Percentiles rank a stretch among this genome's conserved stretches.
Conservation (phyloP, 1,140 invertebrate genomes). For the Scaptomyza pallida region DNA sequence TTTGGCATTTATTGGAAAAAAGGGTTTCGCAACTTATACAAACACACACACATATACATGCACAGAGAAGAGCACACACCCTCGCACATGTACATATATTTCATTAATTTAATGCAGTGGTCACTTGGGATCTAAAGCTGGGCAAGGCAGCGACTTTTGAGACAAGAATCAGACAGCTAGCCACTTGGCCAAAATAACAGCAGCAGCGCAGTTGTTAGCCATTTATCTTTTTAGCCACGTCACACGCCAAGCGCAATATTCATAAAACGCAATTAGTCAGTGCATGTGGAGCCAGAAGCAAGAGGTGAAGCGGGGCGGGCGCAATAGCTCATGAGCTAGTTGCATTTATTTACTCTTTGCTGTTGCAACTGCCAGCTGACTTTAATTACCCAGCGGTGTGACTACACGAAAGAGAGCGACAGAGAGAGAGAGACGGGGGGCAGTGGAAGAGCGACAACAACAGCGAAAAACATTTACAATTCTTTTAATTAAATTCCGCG, state of each 20-base stretch:
- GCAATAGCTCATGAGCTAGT: slow-evolving; percentile 33
- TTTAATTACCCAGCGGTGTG: slow-evolving; percentile 37
- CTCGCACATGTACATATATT: slow-evolving; percentile 32
- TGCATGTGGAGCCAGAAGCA: slow-evolving; percentile 9
- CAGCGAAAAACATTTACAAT: slow-evolving; percentile 68
- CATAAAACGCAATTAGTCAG: slow-evolving; percentile 78
- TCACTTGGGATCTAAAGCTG: slow-evolving; percentile 28
- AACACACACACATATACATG: no score
- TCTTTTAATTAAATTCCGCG: slow-evolving; percentile 81
- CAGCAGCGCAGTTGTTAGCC: slow-evolving; percentile 24
- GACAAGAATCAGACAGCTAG: slow-evolving; percentile 33
- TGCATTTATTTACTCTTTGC: slow-evolving; percentile 52
- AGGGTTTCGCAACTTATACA: slow-evolving; percentile 47
- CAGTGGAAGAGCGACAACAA: slow-evolving; percentile 7
- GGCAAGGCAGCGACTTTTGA: slow-evolving; percentile 54
- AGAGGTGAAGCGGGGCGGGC: no score
- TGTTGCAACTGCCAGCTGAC: slow-evolving; percentile 31
- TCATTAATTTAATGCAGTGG: slow-evolving; percentile 79
- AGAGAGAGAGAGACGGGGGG: neutral
- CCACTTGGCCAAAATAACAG: slow-evolving; percentile 5
- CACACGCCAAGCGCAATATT: slow-evolving; percentile 63
- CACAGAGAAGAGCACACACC: neutral
- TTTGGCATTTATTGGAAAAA: slow-evolving; percentile 83
- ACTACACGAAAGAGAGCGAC: neutral
- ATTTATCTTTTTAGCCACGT: slow-evolving; percentile 58